phyloP scores from a whole-genome alignment of 2,113 vertebrate genomes.

The Seriola quinqueradiata region DNA sequence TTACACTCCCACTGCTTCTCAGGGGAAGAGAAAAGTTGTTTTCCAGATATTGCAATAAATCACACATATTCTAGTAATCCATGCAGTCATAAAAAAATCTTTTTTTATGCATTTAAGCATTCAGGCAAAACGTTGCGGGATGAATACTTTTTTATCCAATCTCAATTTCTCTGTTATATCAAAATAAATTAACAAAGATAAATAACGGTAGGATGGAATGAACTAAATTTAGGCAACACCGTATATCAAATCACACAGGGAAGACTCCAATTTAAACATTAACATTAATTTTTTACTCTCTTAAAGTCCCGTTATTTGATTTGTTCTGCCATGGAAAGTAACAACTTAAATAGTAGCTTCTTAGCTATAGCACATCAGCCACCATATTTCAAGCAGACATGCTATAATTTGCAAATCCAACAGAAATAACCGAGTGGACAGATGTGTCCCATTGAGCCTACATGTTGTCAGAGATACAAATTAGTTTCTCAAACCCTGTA shows the following conservation, averaged over 20 bases:
- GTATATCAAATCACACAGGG: background rate
- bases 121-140: constrained; percentile 17
- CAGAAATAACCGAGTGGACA: constrained; percentile 25
- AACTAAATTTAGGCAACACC: background rate
- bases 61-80: constrained; percentile 21
- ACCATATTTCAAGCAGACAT: constrained; percentile 16
- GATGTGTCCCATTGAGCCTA: constrained; percentile 29
- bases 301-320: background rate
- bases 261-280: background rate
- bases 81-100: constrained; percentile 17
- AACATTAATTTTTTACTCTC: background rate
- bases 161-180: background rate
- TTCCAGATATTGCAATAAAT: constrained; percentile 41
- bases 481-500: constrained; percentile 10
- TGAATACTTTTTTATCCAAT: constrained; percentile 2
- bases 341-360: constrained; percentile 3
- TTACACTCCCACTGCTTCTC: constrained; percentile 18
- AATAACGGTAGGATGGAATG: background rate
- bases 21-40: constrained; percentile 15
- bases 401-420: constrained; percentile 44
- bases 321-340: background rate
- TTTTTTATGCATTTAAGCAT: background rate
- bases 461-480: constrained; percentile 31
- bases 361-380: background rate
- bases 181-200: constrained; percentile 8